Evolutionary conservation across 2,113 vertebrate genomes (phyloP).

Genomic region (Boulengeromyrus knoepffleri): DNA sequence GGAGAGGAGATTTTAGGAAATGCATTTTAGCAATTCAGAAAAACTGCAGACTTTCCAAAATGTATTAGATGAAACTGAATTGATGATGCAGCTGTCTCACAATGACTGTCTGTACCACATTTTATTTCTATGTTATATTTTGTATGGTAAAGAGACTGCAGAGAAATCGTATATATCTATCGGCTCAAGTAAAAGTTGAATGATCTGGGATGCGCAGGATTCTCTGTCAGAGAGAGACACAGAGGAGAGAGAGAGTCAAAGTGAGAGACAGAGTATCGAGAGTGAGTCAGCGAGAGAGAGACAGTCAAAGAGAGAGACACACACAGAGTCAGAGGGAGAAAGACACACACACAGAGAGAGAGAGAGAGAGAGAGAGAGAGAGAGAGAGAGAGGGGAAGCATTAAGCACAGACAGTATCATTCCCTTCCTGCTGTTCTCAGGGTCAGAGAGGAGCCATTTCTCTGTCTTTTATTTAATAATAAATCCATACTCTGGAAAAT

Average conservation of each 20-base stretch:
- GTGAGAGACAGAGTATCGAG: background rate
- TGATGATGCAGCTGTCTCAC: background rate
- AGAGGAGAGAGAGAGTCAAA: background rate
- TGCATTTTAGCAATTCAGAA: too few species aligned
- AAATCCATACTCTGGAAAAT: conserved; percentile 49
- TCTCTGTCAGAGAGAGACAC: background rate
- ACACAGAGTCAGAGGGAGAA: conserved; percentile 16
- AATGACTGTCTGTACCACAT: background rate
- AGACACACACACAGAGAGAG: conserved; percentile 8
- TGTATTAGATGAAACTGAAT: background rate
- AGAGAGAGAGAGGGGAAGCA: conserved; percentile 29
- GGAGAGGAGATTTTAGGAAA: too few species aligned
- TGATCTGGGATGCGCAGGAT: background rate
- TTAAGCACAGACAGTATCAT: conserved; percentile 48
- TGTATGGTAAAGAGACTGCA: background rate
- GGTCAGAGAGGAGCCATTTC: conserved; percentile 50
- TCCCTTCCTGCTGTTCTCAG: conserved; percentile 41
- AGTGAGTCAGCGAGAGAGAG: conserved; percentile 17
- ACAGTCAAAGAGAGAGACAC: background rate
- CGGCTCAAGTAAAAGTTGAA: background rate
- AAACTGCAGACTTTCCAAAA: background rate
- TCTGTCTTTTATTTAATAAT: conserved; percentile 60
- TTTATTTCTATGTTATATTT: background rate
- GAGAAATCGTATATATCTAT: conserved; percentile 2
- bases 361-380: conserved; percentile 10